These are phyloP conservation scores for Trididemnum miniatum DNA, from an alignment of 23 tunicate genomes.

Conservation along the genomic window DNA sequence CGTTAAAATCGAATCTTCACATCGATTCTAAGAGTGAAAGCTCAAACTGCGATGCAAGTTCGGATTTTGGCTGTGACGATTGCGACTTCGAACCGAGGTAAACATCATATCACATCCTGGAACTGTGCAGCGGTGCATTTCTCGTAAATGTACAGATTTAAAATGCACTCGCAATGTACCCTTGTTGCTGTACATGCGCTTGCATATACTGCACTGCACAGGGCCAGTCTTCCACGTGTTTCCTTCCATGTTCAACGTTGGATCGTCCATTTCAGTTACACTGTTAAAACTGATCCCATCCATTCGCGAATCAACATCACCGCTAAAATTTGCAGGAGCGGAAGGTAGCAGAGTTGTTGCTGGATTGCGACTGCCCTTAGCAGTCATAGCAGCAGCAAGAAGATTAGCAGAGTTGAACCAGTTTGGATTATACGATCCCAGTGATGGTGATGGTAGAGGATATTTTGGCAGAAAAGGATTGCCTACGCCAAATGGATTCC, in stretches of 20 bases:
- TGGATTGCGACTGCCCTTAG: conserved; percentile 4
- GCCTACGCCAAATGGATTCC: conserved; percentile 6
- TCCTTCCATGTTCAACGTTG: conserved; percentile 86
- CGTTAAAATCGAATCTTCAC: no score
- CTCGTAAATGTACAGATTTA: conserved; percentile 91
- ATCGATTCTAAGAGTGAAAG: conserved; percentile 27
- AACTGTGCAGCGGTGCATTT: conserved; percentile 92
- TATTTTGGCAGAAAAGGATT: conserved; percentile 11
- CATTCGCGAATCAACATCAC: conserved; percentile 4
- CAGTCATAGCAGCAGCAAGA: conserved; percentile 55
- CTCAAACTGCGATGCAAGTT: conserved; percentile 76
- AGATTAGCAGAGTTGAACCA: conserved; percentile 34
- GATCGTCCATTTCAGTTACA: conserved; percentile 91
- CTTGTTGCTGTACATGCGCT: conserved; percentile 94
- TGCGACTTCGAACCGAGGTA: conserved; percentile 91
- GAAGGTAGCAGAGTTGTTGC: neutral
- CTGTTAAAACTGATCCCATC: conserved; percentile 35
- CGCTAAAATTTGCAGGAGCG: neutral
- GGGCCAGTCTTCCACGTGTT: conserved; percentile 96
- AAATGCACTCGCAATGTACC: conserved; percentile 93
- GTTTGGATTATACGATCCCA: neutral
- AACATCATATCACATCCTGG: conserved; percentile 95
- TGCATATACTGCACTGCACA: conserved; percentile 86
- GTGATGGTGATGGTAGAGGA: conserved; percentile 21
- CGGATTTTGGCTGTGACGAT: conserved; percentile 94